Evolutionary conservation across 2,888 invertebrate genomes (phyloP).

Genomic region (Noctua pronuba): DNA sequence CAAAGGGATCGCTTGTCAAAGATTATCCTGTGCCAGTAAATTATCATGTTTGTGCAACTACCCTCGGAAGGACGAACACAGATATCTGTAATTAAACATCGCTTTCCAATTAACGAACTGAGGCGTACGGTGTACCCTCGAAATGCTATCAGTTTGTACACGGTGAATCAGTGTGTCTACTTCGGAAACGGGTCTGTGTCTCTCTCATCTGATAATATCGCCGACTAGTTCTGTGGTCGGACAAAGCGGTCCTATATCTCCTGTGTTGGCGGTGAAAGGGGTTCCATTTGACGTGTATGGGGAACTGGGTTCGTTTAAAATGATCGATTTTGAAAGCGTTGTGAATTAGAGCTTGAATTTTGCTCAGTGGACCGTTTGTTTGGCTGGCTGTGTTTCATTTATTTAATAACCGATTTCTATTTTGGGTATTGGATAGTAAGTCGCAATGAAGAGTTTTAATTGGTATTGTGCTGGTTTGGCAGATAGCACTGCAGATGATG

Average conservation of each 20-base stretch:
- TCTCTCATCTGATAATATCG: constrained; percentile 62
- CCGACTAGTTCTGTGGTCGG: constrained; percentile 61
- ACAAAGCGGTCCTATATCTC: constrained; percentile 65
- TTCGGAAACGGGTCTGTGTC: constrained; percentile 51
- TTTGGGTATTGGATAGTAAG: not conserved
- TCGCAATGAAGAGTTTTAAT: not conserved
- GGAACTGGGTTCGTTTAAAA: constrained; percentile 60
- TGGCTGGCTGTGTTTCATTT: constrained; percentile 17
- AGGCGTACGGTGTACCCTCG: constrained; percentile 52
- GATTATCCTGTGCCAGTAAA: constrained; percentile 77
- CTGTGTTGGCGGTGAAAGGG: constrained; percentile 64
- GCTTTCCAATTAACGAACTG: constrained; percentile 67
- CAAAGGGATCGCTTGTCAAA: constrained; percentile 77
- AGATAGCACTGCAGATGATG: not conserved
- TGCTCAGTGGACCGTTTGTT: constrained; percentile 19
- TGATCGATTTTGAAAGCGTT: constrained; percentile 61
- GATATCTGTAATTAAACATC: constrained; percentile 71
- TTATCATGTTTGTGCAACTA: constrained; percentile 75
- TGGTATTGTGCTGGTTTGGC: not conserved
- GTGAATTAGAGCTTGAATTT: constrained; percentile 45
- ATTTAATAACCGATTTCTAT: not conserved
- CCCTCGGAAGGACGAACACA: constrained; percentile 59
- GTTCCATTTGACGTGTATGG: constrained; percentile 61
- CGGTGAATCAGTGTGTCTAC: constrained; percentile 62
- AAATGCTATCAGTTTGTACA: constrained; percentile 69